These are phyloP conservation scores for Drosophila athabasca DNA, from an alignment of 1,140 invertebrate genomes.

Conservation along the genomic window DNA sequence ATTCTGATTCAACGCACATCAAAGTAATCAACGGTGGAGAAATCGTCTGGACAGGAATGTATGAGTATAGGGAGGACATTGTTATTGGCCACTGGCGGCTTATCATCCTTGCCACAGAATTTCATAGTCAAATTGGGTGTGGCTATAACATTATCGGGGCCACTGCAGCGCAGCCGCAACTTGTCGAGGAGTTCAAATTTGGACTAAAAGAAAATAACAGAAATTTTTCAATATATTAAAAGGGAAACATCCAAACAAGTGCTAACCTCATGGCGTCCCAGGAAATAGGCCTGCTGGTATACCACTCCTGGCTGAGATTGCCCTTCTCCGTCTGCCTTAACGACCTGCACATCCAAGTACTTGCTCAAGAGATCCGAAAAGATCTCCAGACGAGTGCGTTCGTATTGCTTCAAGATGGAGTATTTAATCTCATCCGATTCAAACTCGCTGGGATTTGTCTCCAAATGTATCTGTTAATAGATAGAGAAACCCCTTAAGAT, in stretches of 20 bases:
- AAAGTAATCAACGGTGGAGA: conserved; percentile 92
- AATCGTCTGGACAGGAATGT: conserved; percentile 91
- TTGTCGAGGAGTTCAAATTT: conserved; percentile 87
- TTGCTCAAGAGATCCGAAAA: conserved; percentile 89
- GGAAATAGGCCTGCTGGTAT: conserved; percentile 89
- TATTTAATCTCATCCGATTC: conserved; percentile 87
- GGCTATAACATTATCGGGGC: conserved; percentile 85
- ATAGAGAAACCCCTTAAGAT: background rate
- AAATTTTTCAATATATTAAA: background rate
- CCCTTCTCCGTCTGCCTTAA: conserved; percentile 15
- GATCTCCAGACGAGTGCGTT: conserved; percentile 90
- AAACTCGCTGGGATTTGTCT: conserved; percentile 87
- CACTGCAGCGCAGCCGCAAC: conserved; percentile 84
- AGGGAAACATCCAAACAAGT: background rate
- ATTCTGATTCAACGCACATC: conserved; percentile 85
- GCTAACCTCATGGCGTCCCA: conserved; percentile 90
- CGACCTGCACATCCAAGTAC: conserved; percentile 89
- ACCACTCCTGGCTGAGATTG: conserved; percentile 51
- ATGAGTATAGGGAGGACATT: conserved; percentile 88
- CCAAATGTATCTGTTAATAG: conserved; percentile 86
- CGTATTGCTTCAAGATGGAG: conserved; percentile 86
- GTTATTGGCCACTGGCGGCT: conserved; percentile 84
- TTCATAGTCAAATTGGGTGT: conserved; percentile 86
- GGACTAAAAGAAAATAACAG: conserved; percentile 73
- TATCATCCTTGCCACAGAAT: conserved; percentile 86